Evolutionary conservation across 2,113 vertebrate genomes (phyloP).

Genomic region (Scartelaos histophorus): DNA sequence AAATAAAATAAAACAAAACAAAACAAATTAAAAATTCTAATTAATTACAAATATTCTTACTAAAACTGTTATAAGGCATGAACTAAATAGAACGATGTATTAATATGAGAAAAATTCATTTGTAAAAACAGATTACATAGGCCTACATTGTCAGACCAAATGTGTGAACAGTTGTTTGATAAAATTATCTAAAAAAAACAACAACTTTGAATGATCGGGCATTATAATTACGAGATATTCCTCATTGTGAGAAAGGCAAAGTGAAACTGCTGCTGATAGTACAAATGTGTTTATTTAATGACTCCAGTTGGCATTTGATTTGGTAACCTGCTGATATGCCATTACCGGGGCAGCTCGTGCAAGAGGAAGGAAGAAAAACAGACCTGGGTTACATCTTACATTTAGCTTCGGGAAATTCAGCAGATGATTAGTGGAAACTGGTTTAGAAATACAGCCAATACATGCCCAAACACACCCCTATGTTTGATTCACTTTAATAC

Average conservation of each 20-base stretch:
- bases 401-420: not conserved
- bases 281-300: not conserved
- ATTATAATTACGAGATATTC: not conserved
- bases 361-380: not conserved
- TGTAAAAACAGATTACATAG: no score
- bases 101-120: not conserved
- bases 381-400: not conserved
- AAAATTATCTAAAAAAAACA: not conserved
- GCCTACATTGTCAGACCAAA: not conserved
- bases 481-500: not conserved
- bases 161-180: not conserved
- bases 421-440: slow-evolving; percentile 32
- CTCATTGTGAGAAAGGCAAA: not conserved
- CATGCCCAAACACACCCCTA: slow-evolving; percentile 35
- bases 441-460: slow-evolving; percentile 47
- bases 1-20: no score
- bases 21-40: no score
- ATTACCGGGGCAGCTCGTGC: not conserved
- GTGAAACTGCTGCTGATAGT: not conserved
- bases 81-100: not conserved
- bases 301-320: not conserved
- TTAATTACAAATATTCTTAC: no score
- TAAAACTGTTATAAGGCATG: not conserved
- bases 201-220: not conserved
- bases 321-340: not conserved